Base-by-base conservation (phyloP, 2,888 invertebrate species). In the Pantelozetes paolii region DNA sequence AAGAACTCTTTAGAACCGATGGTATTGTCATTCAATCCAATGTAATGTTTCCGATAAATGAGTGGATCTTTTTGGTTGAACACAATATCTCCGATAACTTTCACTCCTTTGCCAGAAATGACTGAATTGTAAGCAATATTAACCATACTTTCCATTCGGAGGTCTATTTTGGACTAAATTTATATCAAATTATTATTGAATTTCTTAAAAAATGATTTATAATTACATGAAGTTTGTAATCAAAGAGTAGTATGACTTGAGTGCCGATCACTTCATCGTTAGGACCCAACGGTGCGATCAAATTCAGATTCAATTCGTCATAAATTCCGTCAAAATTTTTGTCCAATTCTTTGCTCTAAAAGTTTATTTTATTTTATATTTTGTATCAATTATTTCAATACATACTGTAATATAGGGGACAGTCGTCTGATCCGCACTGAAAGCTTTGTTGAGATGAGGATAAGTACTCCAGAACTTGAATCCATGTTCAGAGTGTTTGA, bases 291-390 rank as follows among this genome's bases (percentile, higher is more conserved):
- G 75, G 74, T 9, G 72, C 42, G 11, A 23, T 42, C 23, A 75
- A 48, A 36, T 74, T 50, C 40, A 75, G n/a, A 13, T 50, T 64
- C 18, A 75, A 69, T 71, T 74, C 26, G 42, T 75, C 74, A 26
- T 69, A 70, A 30, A 64, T 62, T 26, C 57, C 59, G 69, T 74
- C 73, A 15, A 15, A 11, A 69, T 75, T 54, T 2, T 40, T 18
- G 69, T 74, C 75, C 2, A 23, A 18, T 57, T 75, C 75, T 64
- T 42, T 48, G n/a, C 74, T 59, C 71, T 67, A 54, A 11, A 28
- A 13, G 26, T 15, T 48, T 28, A 13, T 72, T 32, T 59, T 23
- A 28, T n/a, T n/a, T n/a, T n/a, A n/a, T n/a, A n/a, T n/a, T n/a
- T n/a, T n/a, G n/a, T n/a, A n/a, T n/a, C n/a, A n/a, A n/a, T n/a